Conservation (phyloP, 2,888 invertebrate species). For the Itoplectis maculator region DNA sequence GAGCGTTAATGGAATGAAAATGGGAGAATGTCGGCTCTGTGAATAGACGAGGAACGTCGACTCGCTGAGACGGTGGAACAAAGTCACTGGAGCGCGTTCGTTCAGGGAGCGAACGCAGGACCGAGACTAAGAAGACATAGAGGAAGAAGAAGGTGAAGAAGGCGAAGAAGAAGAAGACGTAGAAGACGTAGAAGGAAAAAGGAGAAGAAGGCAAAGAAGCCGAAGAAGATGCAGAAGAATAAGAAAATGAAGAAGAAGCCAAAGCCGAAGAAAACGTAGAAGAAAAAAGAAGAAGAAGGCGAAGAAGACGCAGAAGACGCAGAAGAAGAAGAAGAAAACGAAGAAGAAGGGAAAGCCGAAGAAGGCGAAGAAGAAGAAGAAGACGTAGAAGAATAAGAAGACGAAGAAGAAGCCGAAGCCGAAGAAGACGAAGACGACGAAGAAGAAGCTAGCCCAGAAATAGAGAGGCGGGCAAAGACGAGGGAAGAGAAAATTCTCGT, state of each 20-base stretch:
- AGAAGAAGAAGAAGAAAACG: conserved; percentile 41
- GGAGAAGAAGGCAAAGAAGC: conserved; percentile 80
- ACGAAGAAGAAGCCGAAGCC: conserved; percentile 51
- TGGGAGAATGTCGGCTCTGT: conserved; percentile 21
- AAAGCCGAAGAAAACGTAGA: conserved; percentile 76
- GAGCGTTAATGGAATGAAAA: conserved; percentile 35
- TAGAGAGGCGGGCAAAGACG: conserved; percentile 80
- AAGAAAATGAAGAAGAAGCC: conserved; percentile 62
- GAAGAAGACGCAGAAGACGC: conserved; percentile 57
- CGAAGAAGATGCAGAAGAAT: conserved; percentile 61
- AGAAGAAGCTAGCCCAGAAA: conserved; percentile 72
- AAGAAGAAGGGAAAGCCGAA: no score
- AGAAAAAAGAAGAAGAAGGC: conserved; percentile 79
- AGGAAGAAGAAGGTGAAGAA: conserved; percentile 39
- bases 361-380: conserved; percentile 53
- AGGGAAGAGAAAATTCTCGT: conserved; percentile 59
- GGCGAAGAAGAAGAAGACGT: conserved; percentile 52
- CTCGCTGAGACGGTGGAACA: conserved; percentile 57
- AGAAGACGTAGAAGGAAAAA: conserved; percentile 67
- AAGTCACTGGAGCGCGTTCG: conserved; percentile 70
- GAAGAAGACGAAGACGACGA: conserved; percentile 55
- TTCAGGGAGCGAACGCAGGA: conserved; percentile 46
- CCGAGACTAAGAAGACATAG: conserved; percentile 60
- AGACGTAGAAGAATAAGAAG: conserved; percentile 50
- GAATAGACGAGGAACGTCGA: conserved; percentile 30